Conservation (phyloP, 2,797 vertebrate species). For the Diplodus puntazzo region DNA sequence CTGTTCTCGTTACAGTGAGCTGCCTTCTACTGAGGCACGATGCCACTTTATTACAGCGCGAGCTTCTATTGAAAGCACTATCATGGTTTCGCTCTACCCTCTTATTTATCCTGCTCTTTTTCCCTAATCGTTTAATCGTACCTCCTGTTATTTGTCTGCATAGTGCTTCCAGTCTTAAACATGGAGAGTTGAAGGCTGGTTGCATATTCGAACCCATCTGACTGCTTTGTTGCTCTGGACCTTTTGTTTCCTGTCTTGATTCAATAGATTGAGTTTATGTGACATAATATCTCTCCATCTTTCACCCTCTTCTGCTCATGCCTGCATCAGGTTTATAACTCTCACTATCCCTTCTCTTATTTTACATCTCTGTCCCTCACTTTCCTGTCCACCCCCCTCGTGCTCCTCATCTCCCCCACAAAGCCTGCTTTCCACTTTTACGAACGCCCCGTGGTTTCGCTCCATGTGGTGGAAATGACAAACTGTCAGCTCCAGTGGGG, state of each 20-base stretch:
- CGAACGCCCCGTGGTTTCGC: slow-evolving; percentile 31
- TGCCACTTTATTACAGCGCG: background rate
- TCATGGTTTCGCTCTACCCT: background rate
- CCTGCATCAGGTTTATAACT: background rate
- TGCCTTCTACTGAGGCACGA: background rate
- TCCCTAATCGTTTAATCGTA: background rate
- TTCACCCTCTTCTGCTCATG: background rate
- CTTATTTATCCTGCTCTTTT: background rate
- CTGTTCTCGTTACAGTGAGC: background rate
- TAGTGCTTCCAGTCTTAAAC: background rate
- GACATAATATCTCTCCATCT: background rate
- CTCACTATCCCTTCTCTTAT: background rate
- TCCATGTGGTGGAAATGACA: slow-evolving; percentile 60
- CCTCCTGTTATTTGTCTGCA: background rate
- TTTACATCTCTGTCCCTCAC: background rate
- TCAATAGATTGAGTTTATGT: slow-evolving; percentile 1
- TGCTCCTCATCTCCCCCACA: slow-evolving; percentile 14
- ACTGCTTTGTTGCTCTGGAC: background rate
- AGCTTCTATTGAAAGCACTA: slow-evolving; percentile 15
- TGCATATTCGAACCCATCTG: background rate
- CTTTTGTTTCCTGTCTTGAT: background rate
- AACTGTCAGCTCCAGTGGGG: slow-evolving; percentile 42
- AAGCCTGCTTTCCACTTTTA: slow-evolving; percentile 13
- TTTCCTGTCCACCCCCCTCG: background rate
- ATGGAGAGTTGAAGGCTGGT: background rate